phyloP scores from a whole-genome alignment of 2,797 vertebrate species.

The Todus mexicanus region DNA sequence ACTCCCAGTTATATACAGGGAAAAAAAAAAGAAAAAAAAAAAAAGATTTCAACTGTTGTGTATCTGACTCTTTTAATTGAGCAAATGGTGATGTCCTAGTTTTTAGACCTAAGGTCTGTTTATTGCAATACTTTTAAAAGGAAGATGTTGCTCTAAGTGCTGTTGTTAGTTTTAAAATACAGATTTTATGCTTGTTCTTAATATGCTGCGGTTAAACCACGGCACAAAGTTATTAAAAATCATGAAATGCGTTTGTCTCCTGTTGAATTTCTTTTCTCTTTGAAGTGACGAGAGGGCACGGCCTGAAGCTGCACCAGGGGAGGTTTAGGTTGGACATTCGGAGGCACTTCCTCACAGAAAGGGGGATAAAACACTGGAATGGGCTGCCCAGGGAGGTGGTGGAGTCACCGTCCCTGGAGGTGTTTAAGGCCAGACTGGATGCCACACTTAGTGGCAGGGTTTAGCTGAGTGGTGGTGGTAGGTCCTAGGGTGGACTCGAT shows the following conservation, averaged over 20 bases:
- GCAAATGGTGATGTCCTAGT: slow-evolving; percentile 90
- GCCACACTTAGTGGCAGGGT: too few relatives aligned
- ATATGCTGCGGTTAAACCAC: slow-evolving; percentile 90
- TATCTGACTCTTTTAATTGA: slow-evolving; percentile 84
- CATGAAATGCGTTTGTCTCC: slow-evolving; percentile 78
- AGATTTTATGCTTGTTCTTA: slow-evolving; percentile 95
- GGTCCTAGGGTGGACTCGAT: too few relatives aligned
- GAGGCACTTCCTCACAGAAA: too few relatives aligned
- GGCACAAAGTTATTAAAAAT: slow-evolving; percentile 91
- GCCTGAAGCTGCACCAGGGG: too few relatives aligned
- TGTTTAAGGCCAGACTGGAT: too few relatives aligned
- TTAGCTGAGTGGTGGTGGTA: too few relatives aligned
- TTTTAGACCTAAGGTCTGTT: slow-evolving; percentile 91
- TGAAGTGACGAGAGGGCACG: too few relatives aligned
- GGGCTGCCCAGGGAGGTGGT: too few relatives aligned
- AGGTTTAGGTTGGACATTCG: too few relatives aligned
- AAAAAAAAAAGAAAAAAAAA: too few relatives aligned
- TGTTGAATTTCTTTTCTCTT: slow-evolving; percentile 18
- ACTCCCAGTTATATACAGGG: slow-evolving; percentile 71
- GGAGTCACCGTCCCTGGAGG: too few relatives aligned
- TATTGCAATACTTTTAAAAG: slow-evolving; percentile 92
- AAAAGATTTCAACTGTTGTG: slow-evolving; percentile 80
- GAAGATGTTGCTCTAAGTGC: slow-evolving; percentile 93
- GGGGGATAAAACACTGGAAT: too few relatives aligned
- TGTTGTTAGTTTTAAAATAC: slow-evolving; percentile 93